These are phyloP conservation scores for Lepilemur ruficaudatus DNA, from an alignment of 2,797 vertebrate species.

Conservation along the genomic window DNA sequence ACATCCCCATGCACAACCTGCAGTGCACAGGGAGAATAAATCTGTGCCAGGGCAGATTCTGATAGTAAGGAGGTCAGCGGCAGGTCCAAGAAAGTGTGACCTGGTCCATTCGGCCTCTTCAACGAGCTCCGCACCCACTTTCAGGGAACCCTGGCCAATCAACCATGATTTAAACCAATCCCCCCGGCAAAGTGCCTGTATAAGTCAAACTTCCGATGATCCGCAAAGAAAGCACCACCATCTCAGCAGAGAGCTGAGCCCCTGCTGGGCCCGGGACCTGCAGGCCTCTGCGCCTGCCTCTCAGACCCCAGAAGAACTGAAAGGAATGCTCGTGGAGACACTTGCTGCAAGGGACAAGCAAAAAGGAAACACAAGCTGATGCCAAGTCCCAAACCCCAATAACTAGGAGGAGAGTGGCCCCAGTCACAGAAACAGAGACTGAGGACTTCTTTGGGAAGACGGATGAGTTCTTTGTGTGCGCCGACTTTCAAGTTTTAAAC, in stretches of 20 bases:
- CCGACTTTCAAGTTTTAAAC: neutral
- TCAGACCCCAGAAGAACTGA: neutral
- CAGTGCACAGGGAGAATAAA: neutral
- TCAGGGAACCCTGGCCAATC: neutral
- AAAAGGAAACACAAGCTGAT: neutral
- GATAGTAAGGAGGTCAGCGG: neutral
- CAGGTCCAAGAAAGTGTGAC: neutral
- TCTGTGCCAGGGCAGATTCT: neutral
- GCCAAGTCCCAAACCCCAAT: neutral
- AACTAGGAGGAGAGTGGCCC: neutral
- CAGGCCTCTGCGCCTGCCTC: neutral
- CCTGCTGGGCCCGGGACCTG: neutral
- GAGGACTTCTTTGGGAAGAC: neutral
- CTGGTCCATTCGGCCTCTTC: no score
- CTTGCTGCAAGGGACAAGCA: accelerated
- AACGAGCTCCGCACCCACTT: neutral
- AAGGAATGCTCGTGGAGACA: neutral
- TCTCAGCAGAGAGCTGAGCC: neutral
- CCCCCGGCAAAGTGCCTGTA: neutral
- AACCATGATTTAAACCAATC: neutral
- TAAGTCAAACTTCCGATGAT: neutral
- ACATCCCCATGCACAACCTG: neutral
- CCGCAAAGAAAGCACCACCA: neutral
- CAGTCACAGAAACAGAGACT: neutral
- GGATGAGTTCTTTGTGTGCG: neutral